These are phyloP conservation scores for Onychomys torridus DNA, from an alignment of 2,797 vertebrate genomes.

Conservation along the genomic window DNA sequence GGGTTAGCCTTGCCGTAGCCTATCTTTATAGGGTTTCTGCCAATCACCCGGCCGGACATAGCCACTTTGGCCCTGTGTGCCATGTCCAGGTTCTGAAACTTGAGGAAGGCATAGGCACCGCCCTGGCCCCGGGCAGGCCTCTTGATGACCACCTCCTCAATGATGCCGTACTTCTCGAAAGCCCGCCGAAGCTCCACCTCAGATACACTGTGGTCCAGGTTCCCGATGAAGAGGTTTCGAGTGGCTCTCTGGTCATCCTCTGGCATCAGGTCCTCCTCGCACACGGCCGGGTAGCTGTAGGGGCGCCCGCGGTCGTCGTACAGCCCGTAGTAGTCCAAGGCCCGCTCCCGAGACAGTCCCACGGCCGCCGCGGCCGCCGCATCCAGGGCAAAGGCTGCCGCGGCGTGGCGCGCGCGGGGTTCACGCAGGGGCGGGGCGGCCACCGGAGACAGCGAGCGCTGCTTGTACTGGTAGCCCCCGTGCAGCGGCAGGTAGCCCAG, in stretches of 20 bases:
- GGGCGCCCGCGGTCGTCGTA: constrained; percentile 95
- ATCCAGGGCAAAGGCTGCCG: constrained; percentile 91
- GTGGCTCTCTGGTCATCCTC: constrained; percentile 98
- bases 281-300: constrained; percentile 91
- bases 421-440: constrained; percentile 92
- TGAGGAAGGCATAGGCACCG: constrained; percentile 96
- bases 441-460: constrained; percentile 94
- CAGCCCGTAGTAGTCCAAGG: constrained; percentile 95
- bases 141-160: constrained; percentile 98
- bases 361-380: constrained; percentile 89
- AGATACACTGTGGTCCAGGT: constrained; percentile 95
- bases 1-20: constrained; percentile 98
- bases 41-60: constrained; percentile 96
- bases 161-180: constrained; percentile 97
- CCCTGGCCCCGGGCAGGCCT: constrained; percentile 95
- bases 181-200: constrained; percentile 94
- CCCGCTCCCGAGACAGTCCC: constrained; percentile 93
- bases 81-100: constrained; percentile 99
- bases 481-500: constrained; percentile 92
- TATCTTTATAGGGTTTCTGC: constrained; percentile 96
- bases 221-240: constrained; percentile 97
- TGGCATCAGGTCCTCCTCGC: constrained; percentile 95
- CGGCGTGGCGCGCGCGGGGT: constrained; percentile 90
- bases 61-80: constrained; percentile 97
- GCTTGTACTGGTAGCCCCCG: constrained; percentile 92